Evolutionary conservation across 2,888 invertebrate species (phyloP), one percentile per base, ranked within the genome.

Genomic region (Phania funesta): DNA sequence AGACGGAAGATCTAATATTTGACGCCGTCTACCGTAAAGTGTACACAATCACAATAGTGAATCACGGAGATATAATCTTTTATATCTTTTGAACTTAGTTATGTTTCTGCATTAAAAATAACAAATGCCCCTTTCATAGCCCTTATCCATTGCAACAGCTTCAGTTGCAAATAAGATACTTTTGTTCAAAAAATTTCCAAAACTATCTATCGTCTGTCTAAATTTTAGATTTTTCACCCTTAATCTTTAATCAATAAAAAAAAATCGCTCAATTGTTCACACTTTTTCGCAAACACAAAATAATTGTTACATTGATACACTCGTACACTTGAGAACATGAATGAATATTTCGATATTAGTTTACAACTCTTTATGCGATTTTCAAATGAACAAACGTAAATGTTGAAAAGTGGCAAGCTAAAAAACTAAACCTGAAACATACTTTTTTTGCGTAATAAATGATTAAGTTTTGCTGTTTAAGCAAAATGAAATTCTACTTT

Each of bases 401-500:
- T 46, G 32, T 44, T 1, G 9, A 48, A 54, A 54, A 44, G 5
- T 35, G 2, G n/a, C n/a, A n/a, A n/a, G n/a, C 35, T 35, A n/a
- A 54, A 54, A 62, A 44, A 35, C 22, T 52, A 29, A 29, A 68
- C 41, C 22, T 41, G 52, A 26, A 44, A 48, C 62, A 52, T 16
- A 16, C 44, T 26, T 46, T 2, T 70, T 18, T 16, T n/a, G n/a
- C n/a, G n/a, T 6, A n/a, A 38, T 38, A 38, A 38, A 20, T 50
- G 0, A 11, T 32, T 9, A 38, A 50, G 29, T 64, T 56, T 65
- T 76, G 70, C 68, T 65, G 52, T 46, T 26, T 76, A 65, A 76
- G n/a, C n/a, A n/a, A n/a, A n/a, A n/a, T n/a, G n/a, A n/a, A n/a
- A 46, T 80, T 80, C 35, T 76, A 16, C 11, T 67, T 38, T 46